Evolutionary conservation across 2,888 invertebrate genomes (phyloP), one percentile per base, ranked within the genome.

Genomic region (Smittia sp.): DNA sequence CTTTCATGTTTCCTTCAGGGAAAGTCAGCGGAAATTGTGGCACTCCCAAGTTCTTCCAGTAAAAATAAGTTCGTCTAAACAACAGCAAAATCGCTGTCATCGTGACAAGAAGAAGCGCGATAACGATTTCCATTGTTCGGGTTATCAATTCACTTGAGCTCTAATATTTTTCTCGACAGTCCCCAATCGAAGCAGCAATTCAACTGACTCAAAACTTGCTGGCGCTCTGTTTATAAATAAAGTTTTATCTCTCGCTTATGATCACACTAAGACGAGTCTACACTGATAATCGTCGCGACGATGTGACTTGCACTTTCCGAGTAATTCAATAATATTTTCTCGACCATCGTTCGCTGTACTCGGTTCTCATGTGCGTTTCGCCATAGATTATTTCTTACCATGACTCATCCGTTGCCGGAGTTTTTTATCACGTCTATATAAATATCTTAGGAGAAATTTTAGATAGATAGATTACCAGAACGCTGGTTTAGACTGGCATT

Each of bases 1-100:
- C 73, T n/a, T 65, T 63, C 1, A 65, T 18, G n/a, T 65, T 73
- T 7, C 73, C 73, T 6, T 46, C 18, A 25, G 65, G 65, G 41
- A 65, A 63, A 9, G 22, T 39, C 6, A 41, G 13, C 0, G 41
- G 38, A 13, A 41, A 20, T 9, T 27, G 27, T 9, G 9, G 63
- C 1, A 73, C 46, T 7, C 39, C 25, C 41, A 27, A 11, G 1
- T 41, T 22, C 3, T 15, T 73, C 73, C 73, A 73, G 13, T 73
- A 73, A 25, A 22, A 38, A 22, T 22, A 58, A 7, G 58, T 58
- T 22, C 22, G 2, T 22, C 22, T 58, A n/a, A 22, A 24, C 1
- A 58, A 13, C 4, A 7, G 22, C 18, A 20, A 18, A 22, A 22
- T 7, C n/a, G 58, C 22, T 22, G 22, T n/a, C 7, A 58, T 9